phyloP scores from a whole-genome alignment of 1,140 invertebrate genomes.

The Achatina immaculata region DNA sequence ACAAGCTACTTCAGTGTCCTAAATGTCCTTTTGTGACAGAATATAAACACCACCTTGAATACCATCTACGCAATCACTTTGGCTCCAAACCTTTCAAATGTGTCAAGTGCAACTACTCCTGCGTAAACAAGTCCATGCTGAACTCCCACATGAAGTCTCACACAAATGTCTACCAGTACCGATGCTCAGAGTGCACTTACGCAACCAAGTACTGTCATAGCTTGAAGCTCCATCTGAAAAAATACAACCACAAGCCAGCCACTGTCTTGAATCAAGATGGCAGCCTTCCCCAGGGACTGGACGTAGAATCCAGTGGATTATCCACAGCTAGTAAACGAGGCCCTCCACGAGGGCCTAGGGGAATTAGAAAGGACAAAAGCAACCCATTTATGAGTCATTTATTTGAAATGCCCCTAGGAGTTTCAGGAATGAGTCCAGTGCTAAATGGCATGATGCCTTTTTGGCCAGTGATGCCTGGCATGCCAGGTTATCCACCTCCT shows the following conservation, averaged over 20 bases:
- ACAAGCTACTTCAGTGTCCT: slow-evolving; percentile 91
- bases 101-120: slow-evolving; percentile 78
- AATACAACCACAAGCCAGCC: slow-evolving; percentile 84
- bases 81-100: slow-evolving; percentile 98
- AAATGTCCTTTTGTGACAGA: slow-evolving; percentile 98
- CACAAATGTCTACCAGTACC: slow-evolving; percentile 95
- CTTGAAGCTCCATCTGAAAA: slow-evolving; percentile 93
- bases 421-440: slow-evolving; percentile 46
- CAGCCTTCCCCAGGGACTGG: slow-evolving; percentile 65
- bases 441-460: slow-evolving; percentile 49
- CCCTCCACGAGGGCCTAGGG: slow-evolving; percentile 68
- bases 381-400: slow-evolving; percentile 27
- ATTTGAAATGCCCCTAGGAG: slow-evolving; percentile 46
- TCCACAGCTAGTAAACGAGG: slow-evolving; percentile 65
- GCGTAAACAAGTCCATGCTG: slow-evolving; percentile 99
- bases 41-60: slow-evolving; percentile 98
- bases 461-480: slow-evolving; percentile 58
- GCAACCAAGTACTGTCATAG: slow-evolving; percentile 99
- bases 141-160: slow-evolving; percentile 99
- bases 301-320: slow-evolving; percentile 61
- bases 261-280: slow-evolving; percentile 70
- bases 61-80: slow-evolving; percentile 93
- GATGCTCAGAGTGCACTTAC: slow-evolving; percentile 95
- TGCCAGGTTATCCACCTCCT: slow-evolving; percentile 43
- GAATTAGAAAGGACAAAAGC: slow-evolving; percentile 60